Conservation (phyloP, 2,113 vertebrate genomes). For the Acanthochromis polyacanthus region DNA sequence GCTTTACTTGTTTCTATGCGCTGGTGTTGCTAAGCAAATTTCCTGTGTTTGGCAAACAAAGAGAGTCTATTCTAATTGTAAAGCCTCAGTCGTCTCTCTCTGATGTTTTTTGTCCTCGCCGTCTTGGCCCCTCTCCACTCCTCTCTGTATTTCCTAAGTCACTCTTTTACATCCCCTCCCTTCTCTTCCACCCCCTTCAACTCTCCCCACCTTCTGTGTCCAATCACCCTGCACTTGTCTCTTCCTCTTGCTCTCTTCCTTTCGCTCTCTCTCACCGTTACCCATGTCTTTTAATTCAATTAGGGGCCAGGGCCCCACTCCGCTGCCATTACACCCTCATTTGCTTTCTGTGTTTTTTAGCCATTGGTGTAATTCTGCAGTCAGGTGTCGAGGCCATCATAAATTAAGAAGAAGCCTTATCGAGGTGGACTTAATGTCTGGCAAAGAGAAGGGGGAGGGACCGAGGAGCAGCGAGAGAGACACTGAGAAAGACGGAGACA, state of each 20-base stretch:
- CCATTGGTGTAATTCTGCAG: conserved; percentile 88
- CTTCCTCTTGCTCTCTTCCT: conserved; percentile 1
- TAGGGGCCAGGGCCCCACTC: conserved; percentile 91
- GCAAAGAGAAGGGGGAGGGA: conserved; percentile 68
- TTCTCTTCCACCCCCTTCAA: conserved; percentile 41
- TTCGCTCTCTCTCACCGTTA: conserved; percentile 57
- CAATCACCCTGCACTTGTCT: conserved; percentile 59
- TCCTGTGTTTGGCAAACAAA: conserved; percentile 67
- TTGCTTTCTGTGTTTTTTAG: conserved; percentile 87
- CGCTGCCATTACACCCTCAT: conserved; percentile 92
- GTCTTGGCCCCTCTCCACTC: conserved; percentile 59
- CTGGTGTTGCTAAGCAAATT: conserved; percentile 77
- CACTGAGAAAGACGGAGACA: conserved; percentile 62
- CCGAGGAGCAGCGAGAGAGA: conserved; percentile 54
- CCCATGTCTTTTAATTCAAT: conserved; percentile 96
- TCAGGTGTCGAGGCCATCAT: conserved; percentile 83
- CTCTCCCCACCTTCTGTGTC: conserved; percentile 50
- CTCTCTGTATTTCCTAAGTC: conserved; percentile 63
- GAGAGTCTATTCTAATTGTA: conserved; percentile 66
- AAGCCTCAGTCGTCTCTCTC: conserved; percentile 62
- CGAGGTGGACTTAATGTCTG: conserved; percentile 77
- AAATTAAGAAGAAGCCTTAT: conserved; percentile 82
- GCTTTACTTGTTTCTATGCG: conserved; percentile 40
- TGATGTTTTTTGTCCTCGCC: conserved; percentile 69
- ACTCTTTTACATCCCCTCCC: conserved; percentile 49